Evolutionary conservation across 2,888 invertebrate species (phyloP).

Genomic region (Cheilosia soror): DNA sequence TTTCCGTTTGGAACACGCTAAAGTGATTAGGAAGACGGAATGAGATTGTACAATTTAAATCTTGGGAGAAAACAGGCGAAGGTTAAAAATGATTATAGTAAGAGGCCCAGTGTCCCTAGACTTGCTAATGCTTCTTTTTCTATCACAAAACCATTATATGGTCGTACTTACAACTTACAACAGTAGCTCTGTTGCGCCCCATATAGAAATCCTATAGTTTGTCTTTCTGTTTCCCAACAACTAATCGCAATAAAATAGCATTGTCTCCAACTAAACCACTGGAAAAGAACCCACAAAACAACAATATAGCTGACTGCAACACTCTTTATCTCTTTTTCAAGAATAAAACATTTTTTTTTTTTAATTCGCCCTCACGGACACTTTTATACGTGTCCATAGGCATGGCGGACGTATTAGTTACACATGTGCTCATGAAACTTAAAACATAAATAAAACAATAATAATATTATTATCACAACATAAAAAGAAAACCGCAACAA

Average conservation of each 20-base stretch:
- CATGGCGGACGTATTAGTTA: constrained; percentile 62
- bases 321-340: neutral
- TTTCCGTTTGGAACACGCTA: too few species aligned
- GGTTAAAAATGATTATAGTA: too few species aligned
- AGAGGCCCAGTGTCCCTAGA: too few species aligned
- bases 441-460: constrained; percentile 11
- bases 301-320: constrained; percentile 1
- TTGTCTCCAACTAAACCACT: constrained; percentile 30
- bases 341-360: constrained; percentile 8
- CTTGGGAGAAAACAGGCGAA: too few species aligned
- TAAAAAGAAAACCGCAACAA: constrained; percentile 41
- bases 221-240: neutral
- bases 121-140: too few species aligned
- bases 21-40: too few species aligned
- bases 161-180: too few species aligned
- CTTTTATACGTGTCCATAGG: constrained; percentile 43
- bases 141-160: too few species aligned
- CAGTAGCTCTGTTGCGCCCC: too few species aligned
- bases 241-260: constrained; percentile 3
- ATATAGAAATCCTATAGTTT: constrained; percentile 27
- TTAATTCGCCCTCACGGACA: constrained; percentile 56
- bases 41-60: too few species aligned
- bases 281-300: constrained; percentile 41
- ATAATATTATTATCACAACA: constrained; percentile 32
- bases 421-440: constrained; percentile 51